A percentile compares a stretch with the other conserved stretches of the same genome.
phyloP scores from a whole-genome alignment of 2,797 vertebrate genomes.

The Anguilla marmorata region DNA sequence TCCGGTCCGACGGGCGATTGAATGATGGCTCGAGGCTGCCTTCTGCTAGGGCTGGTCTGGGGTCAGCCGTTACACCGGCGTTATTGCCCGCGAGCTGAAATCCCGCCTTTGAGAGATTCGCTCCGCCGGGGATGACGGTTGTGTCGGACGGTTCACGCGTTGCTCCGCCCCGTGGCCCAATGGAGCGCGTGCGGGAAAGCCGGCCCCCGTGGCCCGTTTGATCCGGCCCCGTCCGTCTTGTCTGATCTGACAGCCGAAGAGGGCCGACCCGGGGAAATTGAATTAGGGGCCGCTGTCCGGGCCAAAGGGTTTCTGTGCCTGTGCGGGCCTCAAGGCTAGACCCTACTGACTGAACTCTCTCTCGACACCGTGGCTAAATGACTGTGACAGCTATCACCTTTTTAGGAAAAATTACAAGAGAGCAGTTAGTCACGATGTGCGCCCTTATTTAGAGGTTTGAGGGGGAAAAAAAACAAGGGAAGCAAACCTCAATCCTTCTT shows the following conservation, averaged over 20 bases:
- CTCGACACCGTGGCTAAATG: background rate
- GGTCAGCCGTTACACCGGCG: slow-evolving; percentile 37
- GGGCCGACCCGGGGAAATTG: slow-evolving; percentile 60
- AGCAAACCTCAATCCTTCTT: background rate
- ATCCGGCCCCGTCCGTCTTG: slow-evolving; percentile 59
- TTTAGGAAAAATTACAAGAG: background rate
- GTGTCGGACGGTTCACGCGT: slow-evolving; percentile 60
- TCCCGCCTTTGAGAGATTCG: slow-evolving; percentile 52
- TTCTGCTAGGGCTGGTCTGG: slow-evolving; percentile 15
- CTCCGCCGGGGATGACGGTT: slow-evolving; percentile 57
- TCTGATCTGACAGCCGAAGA: slow-evolving; percentile 54
- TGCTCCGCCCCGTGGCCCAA: slow-evolving; percentile 28
- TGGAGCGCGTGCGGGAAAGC: slow-evolving; percentile 52
- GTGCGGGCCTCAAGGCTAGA: background rate
- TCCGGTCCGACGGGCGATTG: background rate
- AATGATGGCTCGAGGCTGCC: background rate
- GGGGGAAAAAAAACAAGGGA: background rate
- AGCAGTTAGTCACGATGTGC: slow-evolving; percentile 12
- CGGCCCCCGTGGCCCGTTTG: slow-evolving; percentile 54
- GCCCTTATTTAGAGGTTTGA: background rate
- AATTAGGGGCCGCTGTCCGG: slow-evolving; percentile 62
- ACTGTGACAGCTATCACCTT: background rate
- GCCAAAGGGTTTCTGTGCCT: background rate
- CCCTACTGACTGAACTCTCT: background rate
- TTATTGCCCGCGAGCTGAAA: slow-evolving; percentile 39